Conservation (phyloP, 92 coral and sea anemone genomes). For the Epizoanthus rinbou region DNA sequence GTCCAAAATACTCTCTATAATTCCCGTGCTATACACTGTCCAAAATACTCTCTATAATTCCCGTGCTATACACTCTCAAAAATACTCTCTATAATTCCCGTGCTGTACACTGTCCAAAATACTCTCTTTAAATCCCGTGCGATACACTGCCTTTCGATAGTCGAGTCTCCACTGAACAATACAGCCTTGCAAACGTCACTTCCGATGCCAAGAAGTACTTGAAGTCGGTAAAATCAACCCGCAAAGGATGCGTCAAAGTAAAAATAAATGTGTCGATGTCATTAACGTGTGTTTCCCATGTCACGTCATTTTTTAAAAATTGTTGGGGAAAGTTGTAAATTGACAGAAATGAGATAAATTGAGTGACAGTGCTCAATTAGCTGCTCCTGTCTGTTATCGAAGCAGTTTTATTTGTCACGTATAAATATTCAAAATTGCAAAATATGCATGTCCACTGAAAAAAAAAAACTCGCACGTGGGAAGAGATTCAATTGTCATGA, state of each 20-base stretch:
- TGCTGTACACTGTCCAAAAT: no score
- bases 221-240: conserved; percentile 14
- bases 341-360: conserved; percentile 11
- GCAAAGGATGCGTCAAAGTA: background rate
- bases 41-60: no score
- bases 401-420: background rate
- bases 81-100: no score
- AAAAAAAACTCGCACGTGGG: background rate
- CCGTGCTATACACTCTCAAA: no score
- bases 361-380: conserved; percentile 14
- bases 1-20: no score
- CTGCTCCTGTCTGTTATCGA: background rate
- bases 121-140: no score
- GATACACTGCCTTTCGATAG: background rate
- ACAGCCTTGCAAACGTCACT: conserved; percentile 29
- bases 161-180: background rate
- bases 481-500: background rate
- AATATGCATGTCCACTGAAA: background rate
- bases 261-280: conserved; percentile 2
- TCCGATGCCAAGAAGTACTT: conserved; percentile 21
- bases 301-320: background rate
- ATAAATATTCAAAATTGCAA: background rate
- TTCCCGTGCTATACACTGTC: no score
- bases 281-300: background rate
- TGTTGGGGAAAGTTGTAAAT: background rate